Evolutionary conservation across 1,140 invertebrate species (phyloP), one percentile per base, ranked within the genome.

Genomic region (Drosophila ironensis): DNA sequence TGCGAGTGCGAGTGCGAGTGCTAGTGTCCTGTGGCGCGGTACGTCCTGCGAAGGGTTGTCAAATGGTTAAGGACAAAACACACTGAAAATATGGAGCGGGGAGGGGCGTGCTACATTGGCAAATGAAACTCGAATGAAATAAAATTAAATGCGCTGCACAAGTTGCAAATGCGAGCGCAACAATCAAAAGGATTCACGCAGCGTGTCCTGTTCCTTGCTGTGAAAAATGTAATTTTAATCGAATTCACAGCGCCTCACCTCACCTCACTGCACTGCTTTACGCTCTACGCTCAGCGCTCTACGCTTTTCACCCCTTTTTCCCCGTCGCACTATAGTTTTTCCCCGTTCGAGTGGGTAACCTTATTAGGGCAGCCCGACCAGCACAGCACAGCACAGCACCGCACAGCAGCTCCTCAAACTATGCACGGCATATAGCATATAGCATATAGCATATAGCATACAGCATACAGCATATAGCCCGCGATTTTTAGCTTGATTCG

Each of bases 201-300:
- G 78, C 73, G 78, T 67, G 64, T 53, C 56, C 56, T 72, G 54
- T 53, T 64, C 38, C 37, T 46, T 14, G 42, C 64, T 47, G 51
- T 47, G 60, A 82, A 73, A 84, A 84, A 86, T 75, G 80, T 86
- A 84, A 86, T 86, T 86, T 86, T 86, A 86, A 86, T 86, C 80
- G 80, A 86, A 86, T 86, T 86, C 80, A 86, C 44, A 42, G 72
- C 69, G 54, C 54, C 37, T 40, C 41, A 70, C 35, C 56, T 14
- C 27, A 47, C 52, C 52, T 40, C 12, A n/a, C 14, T 8, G 11
- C 11, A 9, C 38, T n/a, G n/a, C n/a, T n/a, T n/a, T n/a, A 22
- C 5, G 3, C 9, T n/a, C 9, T n/a, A 3, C 28, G 11, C 11
- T 33, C 30, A 33, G 7, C 11, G 4, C 30, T 30, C 14, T 33